phyloP scores from a whole-genome alignment of 2,888 invertebrate species.

The Bhutanitis thaidina region DNA sequence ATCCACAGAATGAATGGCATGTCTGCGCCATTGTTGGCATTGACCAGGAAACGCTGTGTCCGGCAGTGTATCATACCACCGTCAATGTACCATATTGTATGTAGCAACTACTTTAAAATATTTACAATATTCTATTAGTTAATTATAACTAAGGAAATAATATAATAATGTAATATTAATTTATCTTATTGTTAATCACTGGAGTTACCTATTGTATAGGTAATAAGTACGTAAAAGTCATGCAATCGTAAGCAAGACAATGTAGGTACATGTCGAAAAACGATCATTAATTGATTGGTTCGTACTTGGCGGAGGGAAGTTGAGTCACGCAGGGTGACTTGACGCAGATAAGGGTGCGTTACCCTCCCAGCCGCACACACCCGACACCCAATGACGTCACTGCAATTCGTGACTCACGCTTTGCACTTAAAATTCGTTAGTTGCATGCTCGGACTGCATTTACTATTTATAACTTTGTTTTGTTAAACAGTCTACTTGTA shows the following conservation, averaged over 20 bases:
- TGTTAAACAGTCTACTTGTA: neutral
- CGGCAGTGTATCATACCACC: too few relatives aligned
- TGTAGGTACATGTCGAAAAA: conserved; percentile 3
- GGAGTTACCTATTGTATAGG: too few relatives aligned
- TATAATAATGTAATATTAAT: too few relatives aligned
- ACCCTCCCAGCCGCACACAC: conserved; percentile 15
- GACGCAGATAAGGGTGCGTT: conserved; percentile 30
- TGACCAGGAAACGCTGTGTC: too few relatives aligned
- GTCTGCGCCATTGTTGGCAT: too few relatives aligned
- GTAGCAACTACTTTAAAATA: too few relatives aligned
- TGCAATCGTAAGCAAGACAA: neutral
- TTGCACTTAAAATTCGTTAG: conserved; percentile 8
- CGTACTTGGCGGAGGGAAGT: conserved; percentile 15
- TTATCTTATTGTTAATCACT: too few relatives aligned
- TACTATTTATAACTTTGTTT: conserved; percentile 1
- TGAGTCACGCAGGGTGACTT: conserved; percentile 29
- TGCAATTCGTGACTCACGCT: conserved; percentile 30
- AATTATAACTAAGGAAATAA: too few relatives aligned
- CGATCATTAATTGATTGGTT: conserved; percentile 19
- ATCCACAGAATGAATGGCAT: too few relatives aligned
- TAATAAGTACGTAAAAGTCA: too few relatives aligned
- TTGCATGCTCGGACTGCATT: conserved; percentile 9
- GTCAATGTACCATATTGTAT: too few relatives aligned
- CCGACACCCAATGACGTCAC: conserved; percentile 36
- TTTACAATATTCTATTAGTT: too few relatives aligned